Evolutionary conservation across 2,797 vertebrate species (phyloP).

Genomic region (Semaprochilodus insignis): DNA sequence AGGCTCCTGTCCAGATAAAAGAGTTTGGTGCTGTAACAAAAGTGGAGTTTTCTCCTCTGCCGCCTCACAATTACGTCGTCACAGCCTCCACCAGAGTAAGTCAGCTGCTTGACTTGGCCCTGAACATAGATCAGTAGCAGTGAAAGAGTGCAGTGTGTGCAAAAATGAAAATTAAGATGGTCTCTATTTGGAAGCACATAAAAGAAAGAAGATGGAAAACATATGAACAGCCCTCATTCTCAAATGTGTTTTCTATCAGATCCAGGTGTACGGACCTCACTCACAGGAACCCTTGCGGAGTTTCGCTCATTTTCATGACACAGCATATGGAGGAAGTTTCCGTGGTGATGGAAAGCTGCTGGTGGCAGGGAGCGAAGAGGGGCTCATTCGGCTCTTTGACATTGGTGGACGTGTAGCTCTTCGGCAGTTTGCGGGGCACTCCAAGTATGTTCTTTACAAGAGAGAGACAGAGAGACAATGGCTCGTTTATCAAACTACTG

Average conservation of each 20-base stretch:
- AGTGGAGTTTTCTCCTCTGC: constrained; percentile 87
- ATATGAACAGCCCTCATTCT: neutral
- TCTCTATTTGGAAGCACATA: too few species aligned
- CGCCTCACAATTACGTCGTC: constrained; percentile 92
- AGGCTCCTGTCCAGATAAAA: constrained; percentile 95
- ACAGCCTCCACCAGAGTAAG: constrained; percentile 94
- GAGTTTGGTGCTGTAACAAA: constrained; percentile 92
- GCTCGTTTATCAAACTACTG: too few species aligned
- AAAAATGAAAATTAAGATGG: too few species aligned
- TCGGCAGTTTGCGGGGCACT: constrained; percentile 88
- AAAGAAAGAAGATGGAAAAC: too few species aligned
- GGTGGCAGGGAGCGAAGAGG: constrained; percentile 89
- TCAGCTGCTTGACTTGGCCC: too few species aligned
- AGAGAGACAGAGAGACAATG: too few species aligned
- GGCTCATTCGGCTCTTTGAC: constrained; percentile 88
- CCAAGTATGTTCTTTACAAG: constrained; percentile 81
- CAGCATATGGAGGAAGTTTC: constrained; percentile 89
- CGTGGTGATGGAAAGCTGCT: constrained; percentile 90
- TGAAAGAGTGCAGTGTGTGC: too few species aligned
- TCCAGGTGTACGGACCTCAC: constrained; percentile 92
- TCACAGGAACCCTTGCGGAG: constrained; percentile 92
- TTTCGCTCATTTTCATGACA: constrained; percentile 91
- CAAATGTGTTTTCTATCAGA: constrained; percentile 69
- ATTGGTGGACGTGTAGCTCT: constrained; percentile 86
- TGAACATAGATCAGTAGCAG: too few species aligned